Evolutionary conservation across 2,888 invertebrate genomes (phyloP).

Genomic region (Sarcophaga variegata): DNA sequence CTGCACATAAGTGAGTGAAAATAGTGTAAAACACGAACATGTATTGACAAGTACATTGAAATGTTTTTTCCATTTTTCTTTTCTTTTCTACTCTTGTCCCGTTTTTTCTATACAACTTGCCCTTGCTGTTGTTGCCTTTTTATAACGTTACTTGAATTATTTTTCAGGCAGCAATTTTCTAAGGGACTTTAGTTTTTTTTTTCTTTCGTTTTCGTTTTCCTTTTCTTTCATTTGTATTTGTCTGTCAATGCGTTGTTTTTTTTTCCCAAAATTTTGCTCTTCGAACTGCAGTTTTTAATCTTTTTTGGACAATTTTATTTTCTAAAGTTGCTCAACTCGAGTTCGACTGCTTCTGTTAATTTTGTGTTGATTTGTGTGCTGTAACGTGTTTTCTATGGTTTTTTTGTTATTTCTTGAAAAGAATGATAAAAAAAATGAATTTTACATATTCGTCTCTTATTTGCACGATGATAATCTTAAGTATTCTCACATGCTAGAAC

Average conservation of each 20-base stretch:
- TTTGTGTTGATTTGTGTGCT: too few relatives aligned
- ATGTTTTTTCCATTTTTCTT: constrained; percentile 23
- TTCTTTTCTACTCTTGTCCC: not conserved
- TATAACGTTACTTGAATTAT: not conserved
- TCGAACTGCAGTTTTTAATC: not conserved
- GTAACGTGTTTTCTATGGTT: too few relatives aligned
- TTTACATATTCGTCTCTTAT: too few relatives aligned
- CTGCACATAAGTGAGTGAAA: constrained; percentile 41
- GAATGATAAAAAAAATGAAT: too few relatives aligned
- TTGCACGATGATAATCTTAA: too few relatives aligned
- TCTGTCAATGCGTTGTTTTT: constrained; percentile 44
- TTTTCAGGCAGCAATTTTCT: constrained; percentile 31
- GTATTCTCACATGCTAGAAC: too few relatives aligned
- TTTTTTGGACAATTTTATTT: constrained; percentile 4
- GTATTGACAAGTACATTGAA: constrained; percentile 59
- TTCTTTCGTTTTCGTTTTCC: constrained; percentile 21
- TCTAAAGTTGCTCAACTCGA: too few relatives aligned
- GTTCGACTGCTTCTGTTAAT: too few relatives aligned
- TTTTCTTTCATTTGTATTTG: constrained; percentile 25
- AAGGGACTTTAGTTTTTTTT: constrained; percentile 36
- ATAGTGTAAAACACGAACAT: constrained; percentile 59
- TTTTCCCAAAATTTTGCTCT: not conserved
- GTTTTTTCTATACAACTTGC: constrained; percentile 21
- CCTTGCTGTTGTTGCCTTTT: constrained; percentile 24
- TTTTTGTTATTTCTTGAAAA: too few relatives aligned